Conservation (phyloP, 1,140 invertebrate species). For the Heliconius himera region DNA sequence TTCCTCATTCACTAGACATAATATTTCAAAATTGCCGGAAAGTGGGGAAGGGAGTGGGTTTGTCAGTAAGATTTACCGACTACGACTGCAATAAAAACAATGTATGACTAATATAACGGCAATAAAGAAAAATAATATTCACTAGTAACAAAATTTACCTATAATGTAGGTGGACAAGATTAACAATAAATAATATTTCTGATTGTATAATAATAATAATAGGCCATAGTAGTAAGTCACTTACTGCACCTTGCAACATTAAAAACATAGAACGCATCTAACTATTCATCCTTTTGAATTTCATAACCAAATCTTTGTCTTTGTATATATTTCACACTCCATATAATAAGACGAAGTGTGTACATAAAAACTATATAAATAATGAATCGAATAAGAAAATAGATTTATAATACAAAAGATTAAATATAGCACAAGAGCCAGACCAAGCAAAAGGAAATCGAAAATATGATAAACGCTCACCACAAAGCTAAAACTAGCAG, state of each 20-base stretch:
- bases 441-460: constrained; percentile 23
- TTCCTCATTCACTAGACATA: constrained; percentile 8
- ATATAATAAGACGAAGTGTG: not conserved
- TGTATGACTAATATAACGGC: not conserved
- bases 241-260: not conserved
- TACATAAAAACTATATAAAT: not conserved
- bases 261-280: not conserved
- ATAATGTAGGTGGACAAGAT: not conserved
- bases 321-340: not conserved
- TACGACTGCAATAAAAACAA: not conserved
- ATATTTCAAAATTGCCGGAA: constrained; percentile 9
- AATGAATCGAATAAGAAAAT: not conserved
- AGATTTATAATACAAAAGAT: not conserved
- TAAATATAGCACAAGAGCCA: not conserved
- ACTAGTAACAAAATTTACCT: not conserved
- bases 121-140: not conserved
- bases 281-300: not conserved
- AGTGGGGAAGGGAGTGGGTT: not conserved
- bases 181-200: not conserved
- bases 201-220: not conserved
- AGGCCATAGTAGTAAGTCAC: not conserved
- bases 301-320: not conserved
- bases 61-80: not conserved
- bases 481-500: constrained; percentile 10
- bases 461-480: constrained; percentile 25